These are phyloP conservation scores for Myodes glareolus DNA, from an alignment of 2,113 vertebrate species.

Conservation along the genomic window DNA sequence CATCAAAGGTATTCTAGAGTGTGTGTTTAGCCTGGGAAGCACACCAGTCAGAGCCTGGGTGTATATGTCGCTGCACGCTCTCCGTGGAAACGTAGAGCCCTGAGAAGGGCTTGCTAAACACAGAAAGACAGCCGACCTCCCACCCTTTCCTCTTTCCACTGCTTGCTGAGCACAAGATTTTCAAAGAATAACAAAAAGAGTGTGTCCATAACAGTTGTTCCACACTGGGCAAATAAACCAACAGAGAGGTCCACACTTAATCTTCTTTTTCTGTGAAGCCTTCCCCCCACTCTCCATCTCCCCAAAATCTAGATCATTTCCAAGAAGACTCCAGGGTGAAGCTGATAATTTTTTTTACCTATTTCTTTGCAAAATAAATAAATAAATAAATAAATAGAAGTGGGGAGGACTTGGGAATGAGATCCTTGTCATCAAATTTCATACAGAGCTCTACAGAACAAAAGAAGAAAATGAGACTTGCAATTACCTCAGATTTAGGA, in stretches of 20 bases:
- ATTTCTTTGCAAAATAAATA: not conserved
- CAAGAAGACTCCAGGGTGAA: not conserved
- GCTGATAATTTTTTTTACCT: not conserved
- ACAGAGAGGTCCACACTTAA: too few species aligned
- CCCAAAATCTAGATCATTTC: not conserved
- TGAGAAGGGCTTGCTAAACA: accelerated
- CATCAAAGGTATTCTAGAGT: conserved; percentile 74
- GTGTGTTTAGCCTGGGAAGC: conserved; percentile 57
- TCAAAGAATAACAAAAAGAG: not conserved
- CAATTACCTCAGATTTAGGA: conserved; percentile 77
- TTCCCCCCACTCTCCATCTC: not conserved
- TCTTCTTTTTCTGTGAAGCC: not conserved
- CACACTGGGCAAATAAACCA: not conserved
- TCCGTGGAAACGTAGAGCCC: not conserved
- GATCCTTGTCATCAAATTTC: conserved; percentile 59
- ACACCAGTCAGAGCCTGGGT: conserved; percentile 40
- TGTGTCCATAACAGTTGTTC: not conserved
- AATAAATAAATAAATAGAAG: not conserved
- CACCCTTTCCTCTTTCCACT: not conserved
- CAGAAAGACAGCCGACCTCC: not conserved
- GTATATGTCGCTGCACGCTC: conserved; percentile 20
- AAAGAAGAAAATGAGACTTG: conserved; percentile 63
- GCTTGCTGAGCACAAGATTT: not conserved
- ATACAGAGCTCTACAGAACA: conserved; percentile 46
- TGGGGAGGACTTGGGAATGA: not conserved